Percentiles rank a stretch among this genome's conserved stretches.
phyloP scores from a whole-genome alignment of 2,888 invertebrate genomes.

The Listrodromus nycthemerus region DNA sequence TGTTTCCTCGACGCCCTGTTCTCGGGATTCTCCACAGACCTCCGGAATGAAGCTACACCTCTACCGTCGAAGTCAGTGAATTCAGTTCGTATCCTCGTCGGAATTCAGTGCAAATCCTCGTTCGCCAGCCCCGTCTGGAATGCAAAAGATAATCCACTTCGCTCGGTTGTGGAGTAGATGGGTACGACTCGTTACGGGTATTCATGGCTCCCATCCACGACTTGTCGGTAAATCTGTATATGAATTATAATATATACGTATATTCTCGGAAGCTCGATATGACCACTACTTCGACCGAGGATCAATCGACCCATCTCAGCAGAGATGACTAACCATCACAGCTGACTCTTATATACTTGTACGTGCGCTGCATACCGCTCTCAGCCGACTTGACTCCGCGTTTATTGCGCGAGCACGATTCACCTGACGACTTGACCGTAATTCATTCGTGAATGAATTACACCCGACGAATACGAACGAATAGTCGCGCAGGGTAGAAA shows the following conservation, averaged over 20 bases:
- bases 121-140: neutral
- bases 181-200: conserved; percentile 47
- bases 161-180: neutral
- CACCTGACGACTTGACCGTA: conserved; percentile 53
- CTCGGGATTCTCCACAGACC: no score
- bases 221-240: conserved; percentile 1
- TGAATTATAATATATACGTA: conserved; percentile 4
- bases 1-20: no score
- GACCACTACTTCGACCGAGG: conserved; percentile 23
- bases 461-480: conserved; percentile 22
- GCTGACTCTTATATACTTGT: conserved; percentile 7
- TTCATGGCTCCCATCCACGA: conserved; percentile 51
- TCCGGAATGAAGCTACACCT: no score
- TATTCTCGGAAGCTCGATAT: neutral
- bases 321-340: conserved; percentile 1
- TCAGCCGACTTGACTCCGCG: conserved; percentile 23
- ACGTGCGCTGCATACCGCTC: conserved; percentile 14
- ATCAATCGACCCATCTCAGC: conserved; percentile 57
- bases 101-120: conserved; percentile 23
- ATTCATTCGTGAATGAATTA: conserved; percentile 66
- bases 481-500: conserved; percentile 5
- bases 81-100: conserved; percentile 32
- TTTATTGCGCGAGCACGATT: conserved; percentile 42
- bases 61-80: neutral
- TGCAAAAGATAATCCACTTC: conserved; percentile 29